Percentiles rank a stretch among this genome's conserved stretches.
These are phyloP conservation scores for Apeira syringaria DNA, from an alignment of 2,888 invertebrate genomes.

Conservation along the genomic window DNA sequence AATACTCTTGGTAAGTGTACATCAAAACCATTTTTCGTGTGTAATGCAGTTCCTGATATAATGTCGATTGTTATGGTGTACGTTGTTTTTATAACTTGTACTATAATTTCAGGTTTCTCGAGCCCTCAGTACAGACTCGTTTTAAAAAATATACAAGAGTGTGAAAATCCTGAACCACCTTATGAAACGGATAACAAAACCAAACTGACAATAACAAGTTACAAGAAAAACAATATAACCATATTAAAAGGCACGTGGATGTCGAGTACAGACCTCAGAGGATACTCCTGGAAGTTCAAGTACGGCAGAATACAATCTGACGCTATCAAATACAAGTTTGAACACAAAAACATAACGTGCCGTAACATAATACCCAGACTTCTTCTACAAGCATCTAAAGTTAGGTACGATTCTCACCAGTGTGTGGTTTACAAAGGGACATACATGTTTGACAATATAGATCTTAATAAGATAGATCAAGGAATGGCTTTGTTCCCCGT, in stretches of 20 bases:
- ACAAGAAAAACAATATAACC: conserved; percentile 32
- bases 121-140: conserved; percentile 22
- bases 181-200: conserved; percentile 29
- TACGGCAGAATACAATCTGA: conserved; percentile 31
- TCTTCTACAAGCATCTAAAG: conserved; percentile 27
- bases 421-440: conserved; percentile 40
- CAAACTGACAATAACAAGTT: conserved; percentile 16
- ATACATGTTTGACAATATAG: conserved; percentile 35
- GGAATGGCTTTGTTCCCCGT: conserved; percentile 37
- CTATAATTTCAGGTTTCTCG: not conserved
- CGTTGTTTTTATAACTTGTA: not conserved
- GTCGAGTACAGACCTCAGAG: conserved; percentile 34
- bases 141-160: conserved; percentile 28
- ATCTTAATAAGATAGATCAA: conserved; percentile 37
- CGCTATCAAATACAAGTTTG: conserved; percentile 26
- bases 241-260: conserved; percentile 39
- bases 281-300: conserved; percentile 35
- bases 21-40: too few relatives aligned
- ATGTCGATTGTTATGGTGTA: conserved; percentile 1
- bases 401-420: conserved; percentile 34
- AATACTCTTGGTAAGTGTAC: too few relatives aligned
- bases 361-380: conserved; percentile 39
- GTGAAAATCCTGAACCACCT: conserved; percentile 35
- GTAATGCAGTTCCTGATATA: not conserved
- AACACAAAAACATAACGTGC: conserved; percentile 37